These are phyloP conservation scores for Nylanderia fulva DNA, from an alignment of 1,140 invertebrate genomes.

Conservation along the genomic window DNA sequence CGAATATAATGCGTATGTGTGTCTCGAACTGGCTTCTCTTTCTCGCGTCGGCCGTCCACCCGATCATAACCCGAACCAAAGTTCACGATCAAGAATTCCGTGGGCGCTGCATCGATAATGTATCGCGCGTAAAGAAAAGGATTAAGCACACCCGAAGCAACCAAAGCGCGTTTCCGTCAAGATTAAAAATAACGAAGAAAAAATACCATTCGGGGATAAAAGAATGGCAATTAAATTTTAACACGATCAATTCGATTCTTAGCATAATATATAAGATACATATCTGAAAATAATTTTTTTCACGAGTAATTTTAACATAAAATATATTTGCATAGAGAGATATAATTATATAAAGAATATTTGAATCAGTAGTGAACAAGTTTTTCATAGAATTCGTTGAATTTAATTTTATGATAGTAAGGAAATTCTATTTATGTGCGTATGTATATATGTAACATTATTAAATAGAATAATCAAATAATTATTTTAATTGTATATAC, in stretches of 20 bases:
- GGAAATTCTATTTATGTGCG: neutral
- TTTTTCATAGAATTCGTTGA: neutral
- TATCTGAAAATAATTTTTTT: neutral
- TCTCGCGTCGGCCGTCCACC: neutral
- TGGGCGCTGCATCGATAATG: constrained; percentile 68
- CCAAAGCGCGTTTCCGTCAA: constrained; percentile 54
- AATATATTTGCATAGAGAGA: neutral
- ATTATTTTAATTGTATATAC: too few species aligned
- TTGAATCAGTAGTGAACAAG: too few species aligned
- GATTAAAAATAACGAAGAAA: constrained; percentile 65
- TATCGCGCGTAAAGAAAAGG: constrained; percentile 73
- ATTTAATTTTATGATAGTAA: neutral
- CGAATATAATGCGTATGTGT: constrained; percentile 29
- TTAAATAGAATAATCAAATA: too few species aligned
- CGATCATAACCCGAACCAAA: constrained; percentile 10
- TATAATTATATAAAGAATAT: neutral
- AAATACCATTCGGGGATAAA: neutral
- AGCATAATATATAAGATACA: neutral
- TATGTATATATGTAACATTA: too few species aligned
- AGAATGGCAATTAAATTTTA: constrained; percentile 23
- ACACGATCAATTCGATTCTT: constrained; percentile 36
- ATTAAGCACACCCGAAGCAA: constrained; percentile 66
- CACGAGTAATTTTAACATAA: constrained; percentile 5
- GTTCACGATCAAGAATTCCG: constrained; percentile 68
- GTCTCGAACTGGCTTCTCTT: constrained; percentile 40